phyloP scores from a whole-genome alignment of 2,113 vertebrate species.

The Trematomus loennbergii region DNA sequence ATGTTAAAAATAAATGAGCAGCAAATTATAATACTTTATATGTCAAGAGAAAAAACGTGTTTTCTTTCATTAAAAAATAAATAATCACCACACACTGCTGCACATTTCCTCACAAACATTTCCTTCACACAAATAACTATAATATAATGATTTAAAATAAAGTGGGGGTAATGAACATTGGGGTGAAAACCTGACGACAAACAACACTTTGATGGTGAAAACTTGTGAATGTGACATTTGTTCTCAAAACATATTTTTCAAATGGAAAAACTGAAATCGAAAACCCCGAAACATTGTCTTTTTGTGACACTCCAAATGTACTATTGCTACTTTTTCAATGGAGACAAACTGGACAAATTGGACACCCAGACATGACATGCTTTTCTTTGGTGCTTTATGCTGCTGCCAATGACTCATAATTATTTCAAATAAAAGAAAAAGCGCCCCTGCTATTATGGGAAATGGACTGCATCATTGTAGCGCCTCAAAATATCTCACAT shows the following conservation, averaged over 20 bases:
- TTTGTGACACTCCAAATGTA: neutral
- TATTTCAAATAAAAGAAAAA: conserved; percentile 21
- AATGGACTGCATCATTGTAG: conserved; percentile 35
- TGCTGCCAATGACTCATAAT: conserved; percentile 36
- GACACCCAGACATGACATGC: conserved; percentile 1
- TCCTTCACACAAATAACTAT: neutral
- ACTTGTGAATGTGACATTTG: neutral
- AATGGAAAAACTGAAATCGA: neutral
- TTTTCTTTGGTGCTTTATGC: conserved; percentile 27
- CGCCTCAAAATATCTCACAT: neutral
- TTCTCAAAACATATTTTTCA: neutral
- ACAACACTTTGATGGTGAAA: neutral
- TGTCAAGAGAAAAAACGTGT: neutral
- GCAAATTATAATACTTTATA: neutral
- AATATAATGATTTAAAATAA: neutral
- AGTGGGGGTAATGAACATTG: neutral
- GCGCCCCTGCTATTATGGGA: conserved; percentile 17
- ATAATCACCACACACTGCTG: neutral
- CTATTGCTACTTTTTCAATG: neutral
- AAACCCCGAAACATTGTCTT: neutral
- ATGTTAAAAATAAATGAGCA: conserved; percentile 1
- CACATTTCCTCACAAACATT: neutral
- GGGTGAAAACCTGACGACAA: neutral
- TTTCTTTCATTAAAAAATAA: neutral
- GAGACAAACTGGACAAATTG: neutral